A percentile compares a stretch with the other conserved stretches of the same genome.
Conservation (phyloP, 2,888 invertebrate species). For the Nebria brevicollis region DNA sequence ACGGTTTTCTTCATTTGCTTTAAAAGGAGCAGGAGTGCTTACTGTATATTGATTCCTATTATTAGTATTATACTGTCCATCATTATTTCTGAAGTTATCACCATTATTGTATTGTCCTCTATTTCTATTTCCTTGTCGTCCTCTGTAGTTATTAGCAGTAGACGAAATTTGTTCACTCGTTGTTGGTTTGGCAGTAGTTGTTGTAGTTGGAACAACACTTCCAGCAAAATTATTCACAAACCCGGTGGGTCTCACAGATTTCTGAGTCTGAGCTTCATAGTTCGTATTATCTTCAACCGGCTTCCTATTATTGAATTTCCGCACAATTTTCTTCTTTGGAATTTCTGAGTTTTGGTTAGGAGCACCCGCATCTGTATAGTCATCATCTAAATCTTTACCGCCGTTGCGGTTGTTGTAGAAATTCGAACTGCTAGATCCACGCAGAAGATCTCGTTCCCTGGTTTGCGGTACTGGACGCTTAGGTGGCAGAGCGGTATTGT, state of each 20-base stretch:
- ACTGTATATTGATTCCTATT: constrained; percentile 52
- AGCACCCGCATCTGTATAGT: constrained; percentile 60
- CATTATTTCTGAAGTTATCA: constrained; percentile 53
- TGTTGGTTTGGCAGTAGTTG: constrained; percentile 58
- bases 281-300: constrained; percentile 57
- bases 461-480: constrained; percentile 32
- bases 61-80: constrained; percentile 24
- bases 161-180: constrained; percentile 55
- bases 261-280: constrained; percentile 60
- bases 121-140: constrained; percentile 47
- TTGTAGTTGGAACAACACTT: constrained; percentile 64
- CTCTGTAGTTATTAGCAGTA: constrained; percentile 53
- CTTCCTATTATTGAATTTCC: constrained; percentile 60
- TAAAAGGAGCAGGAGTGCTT: constrained; percentile 62
- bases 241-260: constrained; percentile 58
- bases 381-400: constrained; percentile 69
- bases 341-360: constrained; percentile 61
- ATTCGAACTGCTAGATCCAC: constrained; percentile 79
- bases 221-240: constrained; percentile 64
- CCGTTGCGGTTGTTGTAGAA: constrained; percentile 76
- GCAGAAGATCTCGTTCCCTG: constrained; percentile 69
- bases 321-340: constrained; percentile 61
- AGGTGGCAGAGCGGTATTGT: constrained; percentile 48
- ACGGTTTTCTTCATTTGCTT: constrained; percentile 56
- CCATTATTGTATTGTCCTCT: constrained; percentile 51